These are phyloP conservation scores for Eclectus roratus DNA, from an alignment of 2,113 vertebrate genomes.

Conservation along the genomic window DNA sequence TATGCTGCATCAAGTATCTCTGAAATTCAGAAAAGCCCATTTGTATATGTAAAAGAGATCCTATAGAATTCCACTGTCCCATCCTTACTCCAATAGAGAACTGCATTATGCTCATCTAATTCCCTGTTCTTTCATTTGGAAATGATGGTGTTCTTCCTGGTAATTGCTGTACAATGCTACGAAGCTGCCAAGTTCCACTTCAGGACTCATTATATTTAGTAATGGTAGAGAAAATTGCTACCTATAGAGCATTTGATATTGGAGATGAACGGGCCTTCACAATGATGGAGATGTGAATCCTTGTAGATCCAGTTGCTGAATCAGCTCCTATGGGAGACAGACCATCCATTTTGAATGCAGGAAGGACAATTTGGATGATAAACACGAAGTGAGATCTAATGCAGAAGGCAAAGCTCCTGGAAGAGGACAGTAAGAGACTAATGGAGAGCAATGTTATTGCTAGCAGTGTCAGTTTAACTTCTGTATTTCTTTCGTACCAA, in stretches of 20 bases:
- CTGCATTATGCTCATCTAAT: constrained; percentile 16
- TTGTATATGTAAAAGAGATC: constrained; percentile 27
- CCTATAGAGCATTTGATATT: neutral
- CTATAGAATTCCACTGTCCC: constrained; percentile 21
- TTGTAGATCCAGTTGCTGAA: neutral
- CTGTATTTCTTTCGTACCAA: neutral
- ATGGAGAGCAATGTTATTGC: neutral
- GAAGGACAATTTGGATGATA: neutral
- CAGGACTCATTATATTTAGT: constrained; percentile 53
- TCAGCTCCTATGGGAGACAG: neutral
- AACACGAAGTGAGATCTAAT: neutral
- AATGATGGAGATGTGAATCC: constrained; percentile 2
- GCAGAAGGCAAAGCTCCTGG: neutral
- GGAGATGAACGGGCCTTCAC: neutral
- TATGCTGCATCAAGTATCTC: neutral
- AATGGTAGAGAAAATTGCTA: neutral
- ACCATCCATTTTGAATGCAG: neutral
- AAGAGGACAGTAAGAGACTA: neutral
- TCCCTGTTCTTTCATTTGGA: constrained; percentile 52
- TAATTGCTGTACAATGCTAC: constrained; percentile 33
- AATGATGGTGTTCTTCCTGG: constrained; percentile 13
- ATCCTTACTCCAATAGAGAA: constrained; percentile 11
- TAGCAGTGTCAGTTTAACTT: neutral
- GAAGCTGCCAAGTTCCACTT: constrained; percentile 43
- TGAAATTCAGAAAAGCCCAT: constrained; percentile 12